Base-by-base conservation (phyloP, 2,113 vertebrate species). In the Sebastes fasciatus region DNA sequence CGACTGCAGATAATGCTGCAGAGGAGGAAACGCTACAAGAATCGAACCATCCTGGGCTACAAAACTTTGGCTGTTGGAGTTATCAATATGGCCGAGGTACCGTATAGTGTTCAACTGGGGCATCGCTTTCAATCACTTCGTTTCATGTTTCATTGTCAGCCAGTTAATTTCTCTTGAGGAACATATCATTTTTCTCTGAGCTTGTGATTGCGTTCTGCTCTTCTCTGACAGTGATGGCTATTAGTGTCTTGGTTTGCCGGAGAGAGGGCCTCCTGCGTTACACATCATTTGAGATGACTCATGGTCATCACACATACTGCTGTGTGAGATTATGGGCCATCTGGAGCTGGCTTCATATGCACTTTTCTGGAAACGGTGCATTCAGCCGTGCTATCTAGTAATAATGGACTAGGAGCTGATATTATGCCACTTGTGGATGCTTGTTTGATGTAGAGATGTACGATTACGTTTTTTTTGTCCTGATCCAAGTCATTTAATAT, bases 1-100 rank as follows among this genome's bases (percentile, higher is more conserved):
- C 86, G 94, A 76, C 93, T 96, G 23, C 96, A 96, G 91, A 95
- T 96, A 5, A 95, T 96, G 95, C 88, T 96, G 49, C 96, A 96
- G 90, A 92, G 96, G 88, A 93, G 96, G 64, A 96, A 96, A 84
- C 93, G 96, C 68, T 96, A 96, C 92, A 96, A 96, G 73, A 96
- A 96, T 82, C 92, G 96, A 75, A 96, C 96, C 72, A 96, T 96
- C 78, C 92, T 96, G 82, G 96, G 96, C 74, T 96, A 95, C 93
- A 96, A 96, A 88, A 96, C 96, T 0, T 81, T 96, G 66, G 96
- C 96, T 0, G 90, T 96, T 65, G 96, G 96, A 65, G 89, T 95
- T 11, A 96, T 96, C 85, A 95, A 96, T 82, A 96, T 96, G 96
- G 94, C 95, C 0, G 95, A 96, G 95, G 96, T 96, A 90, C 34